These are phyloP conservation scores for Empidonax alnorum DNA, from an alignment of 2,113 vertebrate genomes.

Conservation along the genomic window DNA sequence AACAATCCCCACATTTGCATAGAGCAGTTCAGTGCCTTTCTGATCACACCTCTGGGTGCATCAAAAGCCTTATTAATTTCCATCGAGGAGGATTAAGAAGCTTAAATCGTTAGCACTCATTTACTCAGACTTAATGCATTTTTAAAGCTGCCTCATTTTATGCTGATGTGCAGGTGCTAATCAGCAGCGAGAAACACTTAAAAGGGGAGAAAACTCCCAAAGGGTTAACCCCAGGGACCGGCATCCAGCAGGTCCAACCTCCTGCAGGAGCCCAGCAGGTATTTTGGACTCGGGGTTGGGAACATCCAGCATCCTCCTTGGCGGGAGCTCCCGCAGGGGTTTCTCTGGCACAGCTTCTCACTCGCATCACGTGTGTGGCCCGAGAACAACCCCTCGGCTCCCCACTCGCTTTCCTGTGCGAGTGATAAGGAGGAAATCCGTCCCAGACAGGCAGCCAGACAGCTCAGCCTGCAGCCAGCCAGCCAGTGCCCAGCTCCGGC, in stretches of 20 bases:
- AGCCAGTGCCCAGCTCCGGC: not conserved
- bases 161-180: not conserved
- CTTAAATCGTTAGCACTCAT: constrained; percentile 52
- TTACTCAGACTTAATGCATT: constrained; percentile 27
- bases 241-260: not conserved
- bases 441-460: constrained; percentile 6
- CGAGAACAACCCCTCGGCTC: constrained; percentile 24
- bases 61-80: constrained; percentile 30
- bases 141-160: not conserved
- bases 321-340: not conserved
- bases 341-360: not conserved
- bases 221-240: not conserved
- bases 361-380: constrained; percentile 14
- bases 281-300: rapidly evolving
- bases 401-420: constrained; percentile 20
- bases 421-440: constrained; percentile 59
- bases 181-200: not conserved
- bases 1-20: constrained; percentile 6
- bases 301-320: not conserved
- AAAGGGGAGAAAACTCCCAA: not conserved
- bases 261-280: not conserved
- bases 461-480: not conserved
- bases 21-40: not conserved
- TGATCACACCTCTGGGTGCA: constrained; percentile 24
- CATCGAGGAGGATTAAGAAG: constrained; percentile 27